A percentile compares a stretch with the other conserved stretches of the same genome.
Conservation (phyloP, 2,113 vertebrate species). For the Ovis canadensis region DNA sequence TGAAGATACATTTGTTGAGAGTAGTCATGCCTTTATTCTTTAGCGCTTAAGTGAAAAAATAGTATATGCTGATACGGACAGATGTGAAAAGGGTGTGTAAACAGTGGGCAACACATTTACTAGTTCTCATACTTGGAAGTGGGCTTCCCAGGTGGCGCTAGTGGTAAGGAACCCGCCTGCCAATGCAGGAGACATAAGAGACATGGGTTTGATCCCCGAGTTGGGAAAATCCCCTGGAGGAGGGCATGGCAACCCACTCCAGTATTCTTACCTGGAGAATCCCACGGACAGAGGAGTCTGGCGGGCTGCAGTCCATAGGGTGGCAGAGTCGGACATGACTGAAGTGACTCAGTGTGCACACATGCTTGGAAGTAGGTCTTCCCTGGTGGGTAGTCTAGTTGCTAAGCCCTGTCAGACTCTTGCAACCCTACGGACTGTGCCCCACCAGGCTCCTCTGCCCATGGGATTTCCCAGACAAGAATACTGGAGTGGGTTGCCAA, state of each 20-base stretch:
- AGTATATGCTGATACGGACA: neutral
- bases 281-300: neutral
- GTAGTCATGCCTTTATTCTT: neutral
- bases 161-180: neutral
- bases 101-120: neutral
- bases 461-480: neutral
- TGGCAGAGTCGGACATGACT: neutral
- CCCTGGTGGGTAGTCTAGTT: neutral
- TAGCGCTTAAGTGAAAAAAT: neutral
- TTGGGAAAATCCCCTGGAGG: neutral
- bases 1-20: neutral
- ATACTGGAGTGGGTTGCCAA: neutral
- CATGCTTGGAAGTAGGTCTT: neutral
- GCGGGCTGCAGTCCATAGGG: neutral
- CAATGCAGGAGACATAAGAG: neutral
- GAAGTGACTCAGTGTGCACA: neutral
- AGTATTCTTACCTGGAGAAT: neutral
- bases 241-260: neutral
- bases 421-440: neutral
- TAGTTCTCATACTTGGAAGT: neutral
- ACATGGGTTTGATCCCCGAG: neutral
- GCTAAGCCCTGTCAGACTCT: neutral
- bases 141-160: neutral
- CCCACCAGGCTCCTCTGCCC: neutral
- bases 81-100: neutral